Evolutionary conservation across 2,888 invertebrate species (phyloP).

Genomic region (Dinocampus coccinellae): DNA sequence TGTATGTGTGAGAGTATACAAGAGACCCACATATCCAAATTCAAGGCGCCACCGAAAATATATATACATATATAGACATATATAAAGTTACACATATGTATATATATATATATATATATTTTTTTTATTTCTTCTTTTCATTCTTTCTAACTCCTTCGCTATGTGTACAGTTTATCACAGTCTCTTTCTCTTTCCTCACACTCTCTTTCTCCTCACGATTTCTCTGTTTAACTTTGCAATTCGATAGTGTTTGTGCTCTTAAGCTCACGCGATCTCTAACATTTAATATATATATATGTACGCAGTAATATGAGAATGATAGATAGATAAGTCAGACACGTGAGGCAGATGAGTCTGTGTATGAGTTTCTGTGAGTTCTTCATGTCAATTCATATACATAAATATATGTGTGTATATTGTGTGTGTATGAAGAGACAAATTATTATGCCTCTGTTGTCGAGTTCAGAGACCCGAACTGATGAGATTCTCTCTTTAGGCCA

Average conservation of each 20-base stretch:
- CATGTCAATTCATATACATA: background rate
- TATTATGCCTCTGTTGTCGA: slow-evolving; percentile 26
- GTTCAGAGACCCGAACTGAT: slow-evolving; percentile 55
- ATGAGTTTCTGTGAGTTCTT: background rate
- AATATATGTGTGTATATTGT: background rate
- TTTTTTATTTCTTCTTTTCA: background rate
- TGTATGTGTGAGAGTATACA: background rate
- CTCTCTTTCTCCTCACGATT: background rate
- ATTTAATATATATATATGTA: background rate
- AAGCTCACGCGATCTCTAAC: slow-evolving; percentile 24
- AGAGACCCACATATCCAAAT: slow-evolving; percentile 29
- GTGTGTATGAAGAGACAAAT: background rate
- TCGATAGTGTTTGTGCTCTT: slow-evolving; percentile 12
- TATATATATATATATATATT: background rate
- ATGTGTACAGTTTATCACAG: background rate
- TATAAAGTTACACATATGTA: too few relatives aligned
- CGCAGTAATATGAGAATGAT: slow-evolving; percentile 15
- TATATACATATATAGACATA: background rate
- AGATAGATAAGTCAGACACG: slow-evolving; percentile 23
- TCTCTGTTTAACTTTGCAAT: background rate
- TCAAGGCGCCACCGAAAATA: slow-evolving; percentile 8
- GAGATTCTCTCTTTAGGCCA: slow-evolving; percentile 6
- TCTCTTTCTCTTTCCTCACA: slow-evolving; percentile 2
- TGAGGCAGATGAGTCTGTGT: background rate
- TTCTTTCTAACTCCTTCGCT: background rate